These are phyloP conservation scores for Rhizomys pruinosus DNA, from an alignment of 2,113 vertebrate species.

Conservation along the genomic window DNA sequence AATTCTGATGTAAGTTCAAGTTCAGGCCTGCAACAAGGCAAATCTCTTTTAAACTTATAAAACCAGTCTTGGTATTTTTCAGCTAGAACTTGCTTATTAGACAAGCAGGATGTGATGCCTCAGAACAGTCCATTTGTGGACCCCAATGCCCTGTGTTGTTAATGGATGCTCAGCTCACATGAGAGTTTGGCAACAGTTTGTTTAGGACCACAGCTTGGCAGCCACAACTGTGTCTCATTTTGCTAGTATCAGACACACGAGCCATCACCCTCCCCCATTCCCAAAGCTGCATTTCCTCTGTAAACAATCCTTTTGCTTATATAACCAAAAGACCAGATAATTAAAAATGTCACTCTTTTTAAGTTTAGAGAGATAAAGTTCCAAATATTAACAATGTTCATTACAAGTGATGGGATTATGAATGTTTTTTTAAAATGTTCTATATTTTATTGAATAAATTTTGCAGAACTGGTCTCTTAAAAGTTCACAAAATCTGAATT, in stretches of 20 bases:
- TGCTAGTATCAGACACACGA: neutral
- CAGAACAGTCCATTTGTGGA: neutral
- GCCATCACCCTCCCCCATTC: neutral
- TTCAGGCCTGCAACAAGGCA: too few species aligned
- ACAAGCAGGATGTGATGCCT: neutral
- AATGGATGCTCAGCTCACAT: neutral
- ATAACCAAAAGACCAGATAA: conserved; percentile 9
- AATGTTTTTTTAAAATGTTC: neutral
- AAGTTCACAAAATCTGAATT: conserved; percentile 54
- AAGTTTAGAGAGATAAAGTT: neutral
- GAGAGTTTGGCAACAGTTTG: neutral
- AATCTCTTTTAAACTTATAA: neutral
- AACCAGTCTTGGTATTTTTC: neutral
- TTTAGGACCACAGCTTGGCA: neutral
- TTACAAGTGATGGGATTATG: neutral
- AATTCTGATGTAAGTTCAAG: too few species aligned
- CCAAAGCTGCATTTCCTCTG: neutral
- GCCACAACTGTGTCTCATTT: neutral
- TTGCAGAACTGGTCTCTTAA: neutral
- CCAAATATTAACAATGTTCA: neutral
- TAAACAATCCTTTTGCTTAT: neutral
- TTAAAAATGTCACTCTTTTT: neutral
- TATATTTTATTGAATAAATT: conserved; percentile 3
- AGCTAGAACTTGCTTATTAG: neutral
- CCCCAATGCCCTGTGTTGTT: too few species aligned